Evolutionary conservation across 2,888 invertebrate species (phyloP), one percentile per base, ranked within the genome.

Genomic region (Dendrolimus pini): DNA sequence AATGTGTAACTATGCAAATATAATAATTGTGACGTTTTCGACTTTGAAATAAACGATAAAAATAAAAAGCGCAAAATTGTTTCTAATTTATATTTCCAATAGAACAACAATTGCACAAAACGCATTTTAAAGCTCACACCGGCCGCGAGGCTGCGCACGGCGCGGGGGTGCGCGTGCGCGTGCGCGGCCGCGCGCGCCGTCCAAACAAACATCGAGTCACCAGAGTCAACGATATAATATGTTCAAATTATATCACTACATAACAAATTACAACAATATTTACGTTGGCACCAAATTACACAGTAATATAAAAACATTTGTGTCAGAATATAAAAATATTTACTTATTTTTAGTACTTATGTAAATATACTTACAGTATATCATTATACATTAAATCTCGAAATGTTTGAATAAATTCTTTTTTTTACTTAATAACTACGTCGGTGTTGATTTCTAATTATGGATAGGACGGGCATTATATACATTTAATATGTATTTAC

Each of bases 201-300:
- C 60, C 47, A 47, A 47, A 64, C 73, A 67, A 65, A 68, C 80
- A 68, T 73, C 78, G 77, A 75, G 82, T 80, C 72, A 75, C 82
- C 84, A 83, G 82, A 85, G 78, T 85, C 88, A 85, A 89, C 86
- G 81, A 79, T 79, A 82, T 80, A 47, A 47, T 47, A 77, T 81
- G 80, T 87, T 89, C 84, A 82, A 85, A 87, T 81, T 83, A 85
- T 82, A 85, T 83, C 79, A 88, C 87, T 89, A 89, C 80, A 87
- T 89, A 90, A 89, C 89, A 89, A 87, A 86, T 86, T 88, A 89
- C 86, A 89, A 89, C 88, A 88, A 86, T 85, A 81, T 85, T 88
- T 83, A 89, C 86, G 88, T 90, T 90, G 89, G 89, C 89, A 90
- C 89, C 89, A 77, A 85, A 85, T 86, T 77, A 83, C 80, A 85